Evolutionary conservation across 2,113 vertebrate species (phyloP).

Genomic region (Strigops habroptila): DNA sequence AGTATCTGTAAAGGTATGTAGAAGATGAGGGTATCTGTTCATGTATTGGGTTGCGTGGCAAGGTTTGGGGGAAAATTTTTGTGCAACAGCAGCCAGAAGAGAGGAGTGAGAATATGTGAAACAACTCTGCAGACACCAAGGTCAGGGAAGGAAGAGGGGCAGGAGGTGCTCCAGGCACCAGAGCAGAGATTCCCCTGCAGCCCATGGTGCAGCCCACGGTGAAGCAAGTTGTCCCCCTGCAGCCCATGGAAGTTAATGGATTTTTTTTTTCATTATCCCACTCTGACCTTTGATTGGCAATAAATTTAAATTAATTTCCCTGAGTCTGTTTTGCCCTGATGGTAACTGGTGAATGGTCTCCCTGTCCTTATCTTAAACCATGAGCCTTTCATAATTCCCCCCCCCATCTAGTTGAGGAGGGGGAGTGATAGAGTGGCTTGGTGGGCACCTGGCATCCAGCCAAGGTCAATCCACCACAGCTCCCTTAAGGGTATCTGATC

Average conservation of each 20-base stretch:
- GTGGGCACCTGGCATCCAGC: neutral
- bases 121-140: neutral
- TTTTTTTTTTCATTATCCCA: too few relatives aligned
- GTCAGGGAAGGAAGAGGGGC: neutral
- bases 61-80: neutral
- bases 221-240: too few relatives aligned
- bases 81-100: neutral
- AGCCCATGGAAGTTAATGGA: too few relatives aligned
- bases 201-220: too few relatives aligned
- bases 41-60: neutral
- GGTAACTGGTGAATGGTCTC: too few relatives aligned
- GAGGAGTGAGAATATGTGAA: neutral
- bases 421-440: too few relatives aligned
- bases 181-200: too few relatives aligned
- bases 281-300: neutral
- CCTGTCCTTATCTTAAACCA: too few relatives aligned
- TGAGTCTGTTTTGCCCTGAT: neutral
- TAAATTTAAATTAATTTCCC: neutral
- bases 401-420: too few relatives aligned
- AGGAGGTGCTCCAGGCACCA: neutral
- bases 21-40: neutral
- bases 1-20: neutral
- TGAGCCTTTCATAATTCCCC: too few relatives aligned
- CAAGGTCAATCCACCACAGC: neutral
- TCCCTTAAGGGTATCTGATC: neutral